phyloP scores from a whole-genome alignment of 35 echinoderm and acorn worm species.

The Patiria miniata region DNA sequence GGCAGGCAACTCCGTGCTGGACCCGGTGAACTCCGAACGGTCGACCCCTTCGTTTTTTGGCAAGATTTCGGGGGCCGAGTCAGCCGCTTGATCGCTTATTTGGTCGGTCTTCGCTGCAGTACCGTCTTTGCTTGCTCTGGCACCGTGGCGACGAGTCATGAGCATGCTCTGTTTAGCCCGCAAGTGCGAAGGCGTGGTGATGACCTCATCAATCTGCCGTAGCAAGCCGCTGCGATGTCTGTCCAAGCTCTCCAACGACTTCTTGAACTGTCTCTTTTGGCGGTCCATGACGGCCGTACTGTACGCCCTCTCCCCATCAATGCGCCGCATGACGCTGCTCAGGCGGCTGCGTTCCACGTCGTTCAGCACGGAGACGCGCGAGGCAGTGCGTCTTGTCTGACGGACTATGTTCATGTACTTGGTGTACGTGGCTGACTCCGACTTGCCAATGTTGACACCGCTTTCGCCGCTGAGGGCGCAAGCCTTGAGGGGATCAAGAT shows the following conservation, averaged over 20 bases:
- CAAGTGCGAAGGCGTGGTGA: background rate
- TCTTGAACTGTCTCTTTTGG: constrained; percentile 54
- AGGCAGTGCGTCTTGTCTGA: constrained; percentile 73
- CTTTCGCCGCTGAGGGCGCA: constrained; percentile 83
- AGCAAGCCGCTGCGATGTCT: constrained; percentile 45
- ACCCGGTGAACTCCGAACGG: background rate
- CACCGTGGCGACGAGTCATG: background rate
- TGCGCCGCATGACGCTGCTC: constrained; percentile 66
- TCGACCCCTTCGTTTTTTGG: background rate
- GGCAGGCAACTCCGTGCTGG: background rate
- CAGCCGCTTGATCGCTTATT: background rate
- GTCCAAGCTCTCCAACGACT: constrained; percentile 62
- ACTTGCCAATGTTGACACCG: constrained; percentile 66
- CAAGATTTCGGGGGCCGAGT: background rate
- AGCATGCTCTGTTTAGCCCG: constrained; percentile 16
- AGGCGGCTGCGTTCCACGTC: constrained; percentile 82
- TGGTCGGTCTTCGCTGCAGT: background rate
- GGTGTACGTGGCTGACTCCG: constrained; percentile 74
- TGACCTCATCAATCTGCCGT: constrained; percentile 18
- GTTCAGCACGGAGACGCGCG: constrained; percentile 83
- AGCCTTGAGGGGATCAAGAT: constrained; percentile 89
- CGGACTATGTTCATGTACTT: constrained; percentile 73
- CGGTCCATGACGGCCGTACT: constrained; percentile 64
- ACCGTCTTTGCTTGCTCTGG: background rate
- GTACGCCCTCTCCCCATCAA: constrained; percentile 73